These are phyloP conservation scores for Pseudorectes ferrugineus DNA, from an alignment of 2,113 vertebrate species.

Conservation along the genomic window DNA sequence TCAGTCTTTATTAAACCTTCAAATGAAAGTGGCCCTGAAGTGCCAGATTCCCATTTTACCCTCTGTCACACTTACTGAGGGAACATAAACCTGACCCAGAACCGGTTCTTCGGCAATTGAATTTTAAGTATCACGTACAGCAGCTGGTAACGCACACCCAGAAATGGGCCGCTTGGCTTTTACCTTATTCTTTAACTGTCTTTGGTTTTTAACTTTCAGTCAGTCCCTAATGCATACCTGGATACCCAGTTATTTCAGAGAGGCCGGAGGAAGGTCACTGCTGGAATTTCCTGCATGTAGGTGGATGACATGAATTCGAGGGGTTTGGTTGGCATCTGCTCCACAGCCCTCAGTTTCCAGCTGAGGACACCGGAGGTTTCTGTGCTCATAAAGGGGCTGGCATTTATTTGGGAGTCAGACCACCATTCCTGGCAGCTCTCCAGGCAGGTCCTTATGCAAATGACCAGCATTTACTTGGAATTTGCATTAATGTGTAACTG, in stretches of 20 bases:
- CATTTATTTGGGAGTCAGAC: neutral
- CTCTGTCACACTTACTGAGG: neutral
- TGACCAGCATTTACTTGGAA: neutral
- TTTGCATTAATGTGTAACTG: neutral
- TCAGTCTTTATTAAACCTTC: neutral
- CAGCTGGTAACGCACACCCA: neutral
- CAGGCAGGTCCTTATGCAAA: neutral
- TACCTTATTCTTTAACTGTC: neutral
- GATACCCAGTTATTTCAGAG: neutral
- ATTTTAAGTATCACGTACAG: accelerated
- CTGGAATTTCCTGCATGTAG: neutral
- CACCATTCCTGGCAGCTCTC: neutral
- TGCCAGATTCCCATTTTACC: neutral
- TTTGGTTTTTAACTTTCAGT: neutral
- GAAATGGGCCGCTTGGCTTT: neutral
- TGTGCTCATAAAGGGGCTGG: neutral
- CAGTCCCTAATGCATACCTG: too few species aligned
- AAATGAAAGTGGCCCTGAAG: neutral
- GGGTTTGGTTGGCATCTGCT: neutral
- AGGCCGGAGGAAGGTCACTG: neutral
- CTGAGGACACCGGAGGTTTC: neutral
- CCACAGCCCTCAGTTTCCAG: neutral
- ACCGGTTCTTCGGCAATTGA: neutral
- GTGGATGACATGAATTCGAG: accelerated
- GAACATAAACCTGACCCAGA: neutral